phyloP scores from a whole-genome alignment of 35 echinoderm and acorn worm species.

The Lytechinus variegatus region DNA sequence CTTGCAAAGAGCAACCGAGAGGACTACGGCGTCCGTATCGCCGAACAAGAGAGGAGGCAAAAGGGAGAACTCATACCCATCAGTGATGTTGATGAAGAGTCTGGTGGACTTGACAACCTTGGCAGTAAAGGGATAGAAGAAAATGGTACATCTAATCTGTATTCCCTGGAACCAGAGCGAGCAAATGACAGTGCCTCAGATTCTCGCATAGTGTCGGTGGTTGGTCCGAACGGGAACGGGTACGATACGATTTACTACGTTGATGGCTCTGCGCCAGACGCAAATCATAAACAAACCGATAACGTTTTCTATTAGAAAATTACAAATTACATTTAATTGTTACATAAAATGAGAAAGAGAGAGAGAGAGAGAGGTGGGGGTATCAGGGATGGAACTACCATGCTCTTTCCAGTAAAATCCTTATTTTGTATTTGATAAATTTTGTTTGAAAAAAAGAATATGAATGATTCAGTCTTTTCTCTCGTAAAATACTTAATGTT shows the following conservation, averaged over 20 bases:
- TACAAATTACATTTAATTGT: no score
- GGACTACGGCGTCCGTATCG: background rate
- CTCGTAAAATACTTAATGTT: no score
- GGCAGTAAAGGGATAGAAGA: background rate
- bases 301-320: background rate
- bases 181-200: background rate
- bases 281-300: background rate
- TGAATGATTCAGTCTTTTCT: no score
- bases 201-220: background rate
- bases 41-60: background rate
- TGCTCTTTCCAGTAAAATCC: no score
- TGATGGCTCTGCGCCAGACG: background rate
- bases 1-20: background rate
- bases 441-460: no score
- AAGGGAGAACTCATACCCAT: background rate
- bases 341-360: no score
- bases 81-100: background rate
- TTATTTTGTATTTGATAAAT: no score
- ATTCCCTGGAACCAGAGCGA: background rate
- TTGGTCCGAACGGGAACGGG: background rate
- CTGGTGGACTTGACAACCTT: background rate
- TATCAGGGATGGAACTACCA: no score
- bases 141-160: background rate
- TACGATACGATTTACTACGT: conserved; percentile 2
- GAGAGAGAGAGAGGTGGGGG: no score